Conservation (phyloP, 1,140 invertebrate genomes). For the Aradophagus sp. region DNA sequence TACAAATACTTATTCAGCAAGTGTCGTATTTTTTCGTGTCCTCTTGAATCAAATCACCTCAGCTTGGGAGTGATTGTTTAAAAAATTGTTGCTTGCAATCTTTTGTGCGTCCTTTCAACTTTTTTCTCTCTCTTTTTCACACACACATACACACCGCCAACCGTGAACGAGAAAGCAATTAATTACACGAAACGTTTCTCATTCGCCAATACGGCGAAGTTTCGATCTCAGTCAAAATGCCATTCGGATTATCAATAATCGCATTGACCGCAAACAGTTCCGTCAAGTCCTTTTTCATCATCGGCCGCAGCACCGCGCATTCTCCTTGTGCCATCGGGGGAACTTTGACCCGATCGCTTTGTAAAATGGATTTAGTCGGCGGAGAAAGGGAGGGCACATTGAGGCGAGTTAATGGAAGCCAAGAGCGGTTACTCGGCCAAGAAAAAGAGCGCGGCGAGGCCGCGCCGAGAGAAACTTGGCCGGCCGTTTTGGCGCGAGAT, state of each 20-base stretch:
- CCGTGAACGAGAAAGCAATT: no score
- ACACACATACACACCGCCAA: no score
- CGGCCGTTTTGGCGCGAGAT: conserved; percentile 20
- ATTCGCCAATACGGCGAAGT: background rate
- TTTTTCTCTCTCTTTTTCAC: no score
- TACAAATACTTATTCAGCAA: no score
- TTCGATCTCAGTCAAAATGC: conserved; percentile 12
- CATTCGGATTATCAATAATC: conserved; percentile 22
- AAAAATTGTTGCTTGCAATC: no score
- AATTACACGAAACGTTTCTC: no score
- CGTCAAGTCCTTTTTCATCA: conserved; percentile 31
- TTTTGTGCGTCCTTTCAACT: no score
- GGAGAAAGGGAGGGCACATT: conserved; percentile 18
- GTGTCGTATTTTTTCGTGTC: no score
- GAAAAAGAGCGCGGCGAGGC: conserved; percentile 14
- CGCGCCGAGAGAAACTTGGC: conserved; percentile 34
- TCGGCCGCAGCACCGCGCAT: conserved; percentile 6
- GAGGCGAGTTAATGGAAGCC: conserved; percentile 36
- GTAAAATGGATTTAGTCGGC: conserved; percentile 18
- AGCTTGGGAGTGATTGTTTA: no score
- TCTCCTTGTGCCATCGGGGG: conserved; percentile 26
- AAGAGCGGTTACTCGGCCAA: conserved; percentile 16
- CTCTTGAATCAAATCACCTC: no score
- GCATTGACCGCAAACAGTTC: conserved; percentile 20
- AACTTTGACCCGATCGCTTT: conserved; percentile 40